Evolutionary conservation across 2,113 vertebrate species (phyloP).

Genomic region (Ploceus nigricollis): DNA sequence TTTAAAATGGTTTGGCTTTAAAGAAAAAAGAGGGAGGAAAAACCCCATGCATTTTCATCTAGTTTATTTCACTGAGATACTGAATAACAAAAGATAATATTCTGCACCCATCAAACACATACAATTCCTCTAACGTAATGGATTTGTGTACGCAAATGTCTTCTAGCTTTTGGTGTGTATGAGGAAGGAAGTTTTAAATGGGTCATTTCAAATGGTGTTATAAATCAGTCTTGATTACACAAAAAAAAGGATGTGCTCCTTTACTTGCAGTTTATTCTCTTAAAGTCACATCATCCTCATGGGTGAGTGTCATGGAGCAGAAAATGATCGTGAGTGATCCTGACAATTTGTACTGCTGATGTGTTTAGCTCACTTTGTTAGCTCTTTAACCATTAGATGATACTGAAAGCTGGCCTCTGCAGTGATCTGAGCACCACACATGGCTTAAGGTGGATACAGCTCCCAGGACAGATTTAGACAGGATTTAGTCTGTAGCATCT

Average conservation of each 20-base stretch:
- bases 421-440: not conserved
- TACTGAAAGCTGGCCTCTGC: not conserved
- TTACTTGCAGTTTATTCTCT: not conserved
- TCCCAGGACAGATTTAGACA: not conserved
- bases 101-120: not conserved
- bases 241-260: not conserved
- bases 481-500: not conserved
- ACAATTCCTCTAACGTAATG: not conserved
- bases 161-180: not conserved
- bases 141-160: not conserved
- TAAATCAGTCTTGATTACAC: not conserved
- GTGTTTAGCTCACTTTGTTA: not conserved
- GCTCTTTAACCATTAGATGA: not conserved
- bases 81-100: not conserved
- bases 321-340: not conserved
- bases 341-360: not conserved
- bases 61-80: not conserved
- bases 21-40: not conserved
- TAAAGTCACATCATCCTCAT: not conserved
- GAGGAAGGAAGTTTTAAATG: not conserved
- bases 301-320: not conserved
- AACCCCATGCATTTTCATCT: not conserved
- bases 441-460: rapidly evolving
- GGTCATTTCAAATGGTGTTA: not conserved
- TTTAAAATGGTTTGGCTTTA: not conserved